These are phyloP conservation scores for Lipophrys pholis DNA, from an alignment of 2,113 vertebrate species.

Conservation along the genomic window DNA sequence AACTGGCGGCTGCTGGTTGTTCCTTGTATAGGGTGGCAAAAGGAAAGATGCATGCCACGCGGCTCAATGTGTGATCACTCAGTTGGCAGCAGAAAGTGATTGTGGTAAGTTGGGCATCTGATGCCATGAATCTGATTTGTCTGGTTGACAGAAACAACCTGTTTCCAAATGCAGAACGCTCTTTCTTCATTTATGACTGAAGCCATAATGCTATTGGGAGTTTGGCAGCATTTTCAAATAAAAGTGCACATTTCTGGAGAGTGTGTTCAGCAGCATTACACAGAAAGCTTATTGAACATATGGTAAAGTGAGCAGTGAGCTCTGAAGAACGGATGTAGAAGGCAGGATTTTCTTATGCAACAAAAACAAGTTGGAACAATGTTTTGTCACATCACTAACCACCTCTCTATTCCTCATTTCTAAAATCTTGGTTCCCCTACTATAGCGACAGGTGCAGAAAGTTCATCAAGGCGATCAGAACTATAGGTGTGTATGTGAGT, in stretches of 20 bases:
- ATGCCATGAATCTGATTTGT: conserved; percentile 37
- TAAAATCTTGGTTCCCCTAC: conserved; percentile 52
- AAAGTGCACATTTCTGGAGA: conserved; percentile 1
- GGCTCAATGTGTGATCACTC: conserved; percentile 37
- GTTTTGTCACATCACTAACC: conserved; percentile 18
- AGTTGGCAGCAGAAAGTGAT: conserved; percentile 44
- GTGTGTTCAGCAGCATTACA: not conserved
- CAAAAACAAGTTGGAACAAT: conserved; percentile 40
- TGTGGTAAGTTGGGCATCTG: conserved; percentile 31
- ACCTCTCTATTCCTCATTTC: conserved; percentile 49
- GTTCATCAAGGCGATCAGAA: not conserved
- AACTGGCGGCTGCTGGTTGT: conserved; percentile 43
- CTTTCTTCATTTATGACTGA: conserved; percentile 12
- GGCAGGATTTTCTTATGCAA: conserved; percentile 29
- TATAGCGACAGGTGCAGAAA: not conserved
- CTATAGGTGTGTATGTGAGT: not conserved
- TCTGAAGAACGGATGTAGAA: conserved; percentile 3
- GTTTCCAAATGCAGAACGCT: conserved; percentile 18
- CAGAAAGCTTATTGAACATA: not conserved
- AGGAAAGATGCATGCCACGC: conserved; percentile 36
- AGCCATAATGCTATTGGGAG: not conserved
- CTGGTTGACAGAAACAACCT: conserved; percentile 54
- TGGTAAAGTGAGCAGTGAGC: not conserved
- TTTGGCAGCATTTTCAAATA: conserved; percentile 15
- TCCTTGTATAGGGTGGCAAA: conserved; percentile 35